Conservation (phyloP, 2,888 invertebrate genomes). For the Drosophila flavopinicola region DNA sequence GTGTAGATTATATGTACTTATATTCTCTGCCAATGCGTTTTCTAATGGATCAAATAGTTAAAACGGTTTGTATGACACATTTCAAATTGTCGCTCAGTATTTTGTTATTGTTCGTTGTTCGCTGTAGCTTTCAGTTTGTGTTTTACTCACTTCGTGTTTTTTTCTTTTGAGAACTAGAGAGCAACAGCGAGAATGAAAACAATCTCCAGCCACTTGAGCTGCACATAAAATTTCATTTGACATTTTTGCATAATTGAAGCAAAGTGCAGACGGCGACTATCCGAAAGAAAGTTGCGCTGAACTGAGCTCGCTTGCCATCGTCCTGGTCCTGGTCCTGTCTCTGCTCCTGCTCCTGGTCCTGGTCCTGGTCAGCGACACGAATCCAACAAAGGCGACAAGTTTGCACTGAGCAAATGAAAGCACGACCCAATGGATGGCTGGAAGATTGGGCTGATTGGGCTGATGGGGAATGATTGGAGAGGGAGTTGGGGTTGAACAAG, state of each 20-base stretch:
- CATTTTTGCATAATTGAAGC: slow-evolving; percentile 79
- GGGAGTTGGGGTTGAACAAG: too few relatives aligned
- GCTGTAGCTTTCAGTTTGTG: slow-evolving; percentile 2
- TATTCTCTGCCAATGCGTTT: neutral
- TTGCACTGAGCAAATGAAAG: slow-evolving; percentile 75
- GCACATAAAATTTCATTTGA: slow-evolving; percentile 83
- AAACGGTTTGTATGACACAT: slow-evolving; percentile 11
- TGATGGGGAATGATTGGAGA: neutral
- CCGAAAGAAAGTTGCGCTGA: slow-evolving; percentile 28
- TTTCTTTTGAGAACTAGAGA: neutral
- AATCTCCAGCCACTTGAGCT: slow-evolving; percentile 72
- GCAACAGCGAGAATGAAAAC: slow-evolving; percentile 25
- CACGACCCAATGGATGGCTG: slow-evolving; percentile 23
- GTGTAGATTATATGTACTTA: neutral
- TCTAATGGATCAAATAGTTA: slow-evolving; percentile 16
- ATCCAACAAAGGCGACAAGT: slow-evolving; percentile 77
- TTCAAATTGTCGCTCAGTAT: slow-evolving; percentile 7
- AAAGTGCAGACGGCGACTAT: slow-evolving; percentile 51
- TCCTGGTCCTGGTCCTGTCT: slow-evolving; percentile 40
- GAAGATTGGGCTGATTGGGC: neutral
- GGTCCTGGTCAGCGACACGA: slow-evolving; percentile 59
- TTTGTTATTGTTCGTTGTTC: slow-evolving; percentile 22
- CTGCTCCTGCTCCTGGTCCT: too few relatives aligned
- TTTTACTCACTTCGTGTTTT: neutral
- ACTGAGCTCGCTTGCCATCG: slow-evolving; percentile 24